Evolutionary conservation across 1,140 invertebrate genomes (phyloP).

Genomic region (Apis laboriosa): DNA sequence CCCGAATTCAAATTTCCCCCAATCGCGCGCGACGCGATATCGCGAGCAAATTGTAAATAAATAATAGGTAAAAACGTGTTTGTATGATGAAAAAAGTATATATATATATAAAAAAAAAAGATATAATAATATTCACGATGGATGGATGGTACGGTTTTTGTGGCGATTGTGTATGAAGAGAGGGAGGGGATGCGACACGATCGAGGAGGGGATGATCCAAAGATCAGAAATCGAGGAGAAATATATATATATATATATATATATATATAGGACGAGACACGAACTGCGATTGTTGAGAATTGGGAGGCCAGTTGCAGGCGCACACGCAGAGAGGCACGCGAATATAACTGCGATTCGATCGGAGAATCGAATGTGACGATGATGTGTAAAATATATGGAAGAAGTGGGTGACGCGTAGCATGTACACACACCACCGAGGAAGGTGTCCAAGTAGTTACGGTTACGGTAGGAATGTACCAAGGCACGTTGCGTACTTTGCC

Average conservation of each 20-base stretch:
- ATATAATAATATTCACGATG: too few species aligned
- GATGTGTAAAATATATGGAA: background rate
- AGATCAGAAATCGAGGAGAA: background rate
- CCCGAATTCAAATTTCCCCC: too few species aligned
- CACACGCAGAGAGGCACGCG: conserved; percentile 38
- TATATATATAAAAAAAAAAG: too few species aligned
- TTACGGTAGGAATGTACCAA: conserved; percentile 1
- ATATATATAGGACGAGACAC: too few species aligned
- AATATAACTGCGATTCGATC: background rate
- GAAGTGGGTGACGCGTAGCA: background rate
- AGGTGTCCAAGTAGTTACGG: background rate
- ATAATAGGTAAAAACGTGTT: too few species aligned
- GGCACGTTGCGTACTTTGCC: background rate
- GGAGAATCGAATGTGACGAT: background rate
- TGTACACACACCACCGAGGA: background rate
- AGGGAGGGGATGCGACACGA: background rate
- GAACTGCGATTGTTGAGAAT: too few species aligned
- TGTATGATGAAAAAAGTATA: too few species aligned
- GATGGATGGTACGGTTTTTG: too few species aligned
- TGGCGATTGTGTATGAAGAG: too few species aligned
- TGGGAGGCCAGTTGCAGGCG: background rate
- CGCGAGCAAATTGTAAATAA: too few species aligned
- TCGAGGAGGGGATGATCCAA: background rate
- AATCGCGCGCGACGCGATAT: too few species aligned
- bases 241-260: too few species aligned